Evolutionary conservation across 2,113 vertebrate genomes (phyloP).

Genomic region (Cricetomys ansorgei): DNA sequence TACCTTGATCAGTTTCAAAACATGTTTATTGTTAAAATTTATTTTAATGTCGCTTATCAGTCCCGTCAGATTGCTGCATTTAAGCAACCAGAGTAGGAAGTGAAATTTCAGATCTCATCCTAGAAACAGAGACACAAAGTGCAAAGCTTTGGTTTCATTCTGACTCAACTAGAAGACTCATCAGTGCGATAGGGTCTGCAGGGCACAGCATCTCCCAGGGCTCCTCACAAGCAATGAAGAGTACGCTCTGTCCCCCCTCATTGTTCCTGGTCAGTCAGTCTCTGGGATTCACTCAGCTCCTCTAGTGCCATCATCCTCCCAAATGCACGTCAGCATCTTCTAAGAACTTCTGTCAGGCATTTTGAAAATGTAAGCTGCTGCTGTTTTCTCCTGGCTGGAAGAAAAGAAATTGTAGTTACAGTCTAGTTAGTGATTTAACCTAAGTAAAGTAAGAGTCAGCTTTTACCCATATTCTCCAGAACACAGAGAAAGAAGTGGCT

Average conservation of each 20-base stretch:
- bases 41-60: slow-evolving; percentile 53
- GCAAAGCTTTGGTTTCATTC: background rate
- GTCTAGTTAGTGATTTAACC: background rate
- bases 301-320: background rate
- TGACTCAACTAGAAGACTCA: background rate
- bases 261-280: background rate
- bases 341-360: background rate
- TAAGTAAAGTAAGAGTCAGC: background rate
- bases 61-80: slow-evolving; percentile 20
- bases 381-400: background rate
- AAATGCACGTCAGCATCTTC: background rate
- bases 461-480: background rate
- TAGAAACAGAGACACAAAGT: background rate
- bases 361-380: slow-evolving; percentile 5
- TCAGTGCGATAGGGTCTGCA: background rate
- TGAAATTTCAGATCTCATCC: background rate
- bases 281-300: background rate
- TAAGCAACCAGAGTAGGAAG: slow-evolving; percentile 36
- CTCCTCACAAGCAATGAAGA: background rate
- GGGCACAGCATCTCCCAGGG: background rate
- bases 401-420: background rate
- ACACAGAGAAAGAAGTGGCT: background rate
- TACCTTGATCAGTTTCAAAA: background rate
- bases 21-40: background rate
- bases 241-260: background rate